Base-by-base conservation (phyloP, 2,113 vertebrate genomes). In the Ciconia boyciana region DNA sequence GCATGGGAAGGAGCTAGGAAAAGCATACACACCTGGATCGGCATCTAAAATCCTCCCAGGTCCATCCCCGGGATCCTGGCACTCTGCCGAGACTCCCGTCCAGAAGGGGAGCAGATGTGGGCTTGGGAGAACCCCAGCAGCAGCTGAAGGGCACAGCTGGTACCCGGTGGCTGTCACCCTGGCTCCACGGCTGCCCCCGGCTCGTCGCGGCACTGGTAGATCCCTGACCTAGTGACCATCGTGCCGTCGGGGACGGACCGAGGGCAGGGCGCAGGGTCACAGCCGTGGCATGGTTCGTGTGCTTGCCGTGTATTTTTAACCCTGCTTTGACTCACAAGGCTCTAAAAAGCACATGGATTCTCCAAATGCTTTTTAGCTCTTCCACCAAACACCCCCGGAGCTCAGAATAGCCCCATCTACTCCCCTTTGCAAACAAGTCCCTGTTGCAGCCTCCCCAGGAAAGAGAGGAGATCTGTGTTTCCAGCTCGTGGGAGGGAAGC, bases 251-350 rank as follows among this genome's bases (percentile, higher is more conserved):
- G 95, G 96, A 61, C 69, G 58, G 7, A 12, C 19, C 2, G 70
- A 97, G 88, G 96, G 83, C 96, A 97, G 83, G 43, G 24, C 5
- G 16, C 4, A 1, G 39, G 93, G 95, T 91, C 51, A n/a, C 81
- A 75, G 89, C 88, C 83, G 55, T 6, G 0, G 36, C 13, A 1
- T 3, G 36, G 25, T 51, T 94, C 3, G 1, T 17, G 2, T 17
- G 92, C 54, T 41, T 31, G 46, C 64, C 0, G 5, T 2, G 2
- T 98, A 98, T 98, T 98, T 98, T 97, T 97, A 97, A 85, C 25
- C 0, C 26, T 11, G 22, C 94, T 69, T 75, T 93, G 94, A 96
- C 94, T 97, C 96, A 94, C 79, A 25, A 32, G 66, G 93, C 91
- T 93, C 86, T 87, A 95, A 92, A 97, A 92, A 85, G 91, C 94